phyloP scores from a whole-genome alignment of 2,797 vertebrate genomes.

The Hippocampus kuda region DNA sequence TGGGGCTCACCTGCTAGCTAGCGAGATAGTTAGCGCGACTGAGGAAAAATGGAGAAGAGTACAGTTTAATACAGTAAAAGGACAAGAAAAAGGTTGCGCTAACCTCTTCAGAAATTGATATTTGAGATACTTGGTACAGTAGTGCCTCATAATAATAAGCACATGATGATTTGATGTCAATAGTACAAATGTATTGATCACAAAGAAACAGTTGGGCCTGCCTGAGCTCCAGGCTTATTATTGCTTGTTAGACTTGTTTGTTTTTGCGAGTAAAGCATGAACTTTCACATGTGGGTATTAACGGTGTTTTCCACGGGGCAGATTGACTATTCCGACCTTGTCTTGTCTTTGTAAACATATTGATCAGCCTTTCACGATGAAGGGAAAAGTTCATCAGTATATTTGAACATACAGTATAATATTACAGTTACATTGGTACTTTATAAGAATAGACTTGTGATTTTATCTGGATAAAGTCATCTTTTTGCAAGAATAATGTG shows the following conservation, averaged over 20 bases:
- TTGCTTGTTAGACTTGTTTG: constrained; percentile 41
- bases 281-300: constrained; percentile 46
- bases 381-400: constrained; percentile 12
- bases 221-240: constrained; percentile 46
- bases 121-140: not conserved
- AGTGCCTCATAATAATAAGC: not conserved
- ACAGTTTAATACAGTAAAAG: too few relatives aligned
- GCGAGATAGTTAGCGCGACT: too few relatives aligned
- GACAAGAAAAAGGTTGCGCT: not conserved
- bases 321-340: constrained; percentile 53
- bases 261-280: constrained; percentile 45
- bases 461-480: too few relatives aligned
- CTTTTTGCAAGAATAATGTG: too few relatives aligned
- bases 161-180: constrained; percentile 41
- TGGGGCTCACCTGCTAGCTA: too few relatives aligned
- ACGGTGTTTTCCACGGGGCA: constrained; percentile 28
- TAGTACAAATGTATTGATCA: constrained; percentile 49
- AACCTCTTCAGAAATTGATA: not conserved
- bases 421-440: not conserved
- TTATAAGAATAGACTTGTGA: too few relatives aligned
- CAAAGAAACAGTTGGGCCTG: constrained; percentile 39
- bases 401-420: not conserved
- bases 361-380: constrained; percentile 41
- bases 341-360: constrained; percentile 58
- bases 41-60: too few relatives aligned